Evolutionary conservation across 2,113 vertebrate species (phyloP), one percentile per base, ranked within the genome.

Genomic region (Cisticola juncidis): DNA sequence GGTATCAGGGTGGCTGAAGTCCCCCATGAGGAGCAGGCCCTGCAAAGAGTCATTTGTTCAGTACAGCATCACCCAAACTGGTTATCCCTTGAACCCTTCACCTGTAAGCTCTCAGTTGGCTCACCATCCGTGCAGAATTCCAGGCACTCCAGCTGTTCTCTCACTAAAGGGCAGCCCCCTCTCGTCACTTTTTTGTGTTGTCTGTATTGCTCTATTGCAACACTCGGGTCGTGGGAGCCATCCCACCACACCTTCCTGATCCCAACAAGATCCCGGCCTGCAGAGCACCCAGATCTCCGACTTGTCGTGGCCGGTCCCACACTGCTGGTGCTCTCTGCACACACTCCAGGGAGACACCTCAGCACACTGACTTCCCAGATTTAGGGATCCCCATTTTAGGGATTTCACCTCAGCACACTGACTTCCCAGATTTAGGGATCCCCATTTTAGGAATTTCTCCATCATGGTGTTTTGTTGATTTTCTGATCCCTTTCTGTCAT

Each of bases 151-250:
- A 38, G 24, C 23, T 79, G 26, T 24, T 69, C 31, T 45, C 33
- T 40, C 22, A 25, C 23, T 35, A 17, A 69, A 64, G 35, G 45
- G 19, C 19, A 50, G 17, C 38, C 57, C 20, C 9, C 11, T 12
- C 11, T 72, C 23, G n/a, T 62, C 31, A 14, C 22, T 38, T 47
- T 74, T 65, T 21, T 18, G 7, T 6, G 12, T 18, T 47, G 38
- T 47, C 15, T 44, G 36, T 66, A 12, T 88, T 23, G 29, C 9
- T 77, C 26, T n/a, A 6, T 1, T 56, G 12, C 36, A 66, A 42
- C 11, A 8, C 24, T 81, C 0, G 0, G 23, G 18, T n/a, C 3
- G 0, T 23, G 33, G 38, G 31, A 78, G 25, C 28, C 50, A 35
- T 60, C 28, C 44, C 33, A 69, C 33, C 13, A 18, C 6, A 2